Evolutionary conservation across 2,113 vertebrate species (phyloP).

Genomic region (Lophura nycthemera): DNA sequence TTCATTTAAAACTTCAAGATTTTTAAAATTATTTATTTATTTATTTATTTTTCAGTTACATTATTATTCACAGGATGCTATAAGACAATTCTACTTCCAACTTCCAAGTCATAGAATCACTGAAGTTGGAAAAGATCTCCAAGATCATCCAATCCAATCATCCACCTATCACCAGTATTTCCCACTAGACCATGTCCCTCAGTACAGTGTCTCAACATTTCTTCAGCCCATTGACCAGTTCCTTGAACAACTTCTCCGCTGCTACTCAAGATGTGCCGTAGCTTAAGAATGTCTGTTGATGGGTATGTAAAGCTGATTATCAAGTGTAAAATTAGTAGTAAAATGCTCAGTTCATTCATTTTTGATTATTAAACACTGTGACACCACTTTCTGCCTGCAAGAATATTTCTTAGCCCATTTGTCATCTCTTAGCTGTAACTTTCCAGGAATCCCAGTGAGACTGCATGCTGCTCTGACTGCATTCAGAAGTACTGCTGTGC

Average conservation of each 20-base stretch:
- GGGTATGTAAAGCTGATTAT: background rate
- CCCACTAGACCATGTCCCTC: no score
- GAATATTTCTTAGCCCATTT: background rate
- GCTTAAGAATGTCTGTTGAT: background rate
- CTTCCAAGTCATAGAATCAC: background rate
- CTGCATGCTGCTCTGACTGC: background rate
- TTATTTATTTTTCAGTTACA: fast-evolving
- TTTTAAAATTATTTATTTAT: background rate
- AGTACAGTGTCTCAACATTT: no score
- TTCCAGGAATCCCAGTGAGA: background rate
- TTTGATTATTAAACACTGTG: background rate
- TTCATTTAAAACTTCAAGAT: background rate
- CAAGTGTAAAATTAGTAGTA: background rate
- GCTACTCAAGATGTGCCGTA: background rate
- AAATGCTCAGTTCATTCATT: background rate
- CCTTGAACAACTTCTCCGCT: background rate
- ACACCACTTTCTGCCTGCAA: background rate
- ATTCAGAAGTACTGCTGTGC: background rate
- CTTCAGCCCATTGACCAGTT: fast-evolving
- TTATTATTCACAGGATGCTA: background rate
- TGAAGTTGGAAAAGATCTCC: no score
- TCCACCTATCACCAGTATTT: no score
- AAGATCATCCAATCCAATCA: no score
- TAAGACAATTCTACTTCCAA: background rate
- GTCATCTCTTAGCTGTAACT: background rate